Evolutionary conservation across 1,140 invertebrate species (phyloP).

Genomic region (Drosophila chauvacae): DNA sequence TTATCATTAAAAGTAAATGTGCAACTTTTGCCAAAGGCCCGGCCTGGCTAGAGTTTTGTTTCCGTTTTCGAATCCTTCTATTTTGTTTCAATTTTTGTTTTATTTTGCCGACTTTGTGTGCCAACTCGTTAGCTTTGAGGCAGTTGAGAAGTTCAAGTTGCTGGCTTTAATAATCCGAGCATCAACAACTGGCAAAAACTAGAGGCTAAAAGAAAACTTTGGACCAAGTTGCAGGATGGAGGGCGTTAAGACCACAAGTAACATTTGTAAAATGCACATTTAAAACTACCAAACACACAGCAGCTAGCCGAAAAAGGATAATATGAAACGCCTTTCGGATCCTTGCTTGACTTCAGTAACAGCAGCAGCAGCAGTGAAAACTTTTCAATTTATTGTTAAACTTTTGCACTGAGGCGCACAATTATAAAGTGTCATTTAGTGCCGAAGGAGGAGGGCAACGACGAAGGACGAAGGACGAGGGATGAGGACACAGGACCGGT

Average conservation of each 20-base stretch:
- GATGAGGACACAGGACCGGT: conserved; percentile 24
- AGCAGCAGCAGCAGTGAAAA: conserved; percentile 67
- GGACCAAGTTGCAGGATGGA: conserved; percentile 46
- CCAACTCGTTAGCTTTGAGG: conserved; percentile 69
- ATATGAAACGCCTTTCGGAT: conserved; percentile 72
- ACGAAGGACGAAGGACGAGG: background rate
- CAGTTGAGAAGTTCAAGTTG: conserved; percentile 62
- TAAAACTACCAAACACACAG: conserved; percentile 67
- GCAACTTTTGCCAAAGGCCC: conserved; percentile 39
- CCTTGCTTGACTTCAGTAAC: conserved; percentile 64
- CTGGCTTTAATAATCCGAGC: conserved; percentile 74
- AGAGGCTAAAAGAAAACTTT: conserved; percentile 72
- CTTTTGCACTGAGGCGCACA: conserved; percentile 81
- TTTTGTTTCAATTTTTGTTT: conserved; percentile 7
- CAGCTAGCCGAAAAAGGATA: conserved; percentile 73
- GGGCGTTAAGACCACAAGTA: conserved; percentile 78
- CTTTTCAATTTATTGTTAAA: conserved; percentile 84
- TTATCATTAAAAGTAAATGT: conserved; percentile 54
- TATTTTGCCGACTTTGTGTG: conserved; percentile 33
- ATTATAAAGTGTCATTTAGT: conserved; percentile 84
- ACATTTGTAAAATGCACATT: conserved; percentile 83
- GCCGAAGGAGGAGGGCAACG: conserved; percentile 11
- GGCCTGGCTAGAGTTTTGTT: conserved; percentile 27
- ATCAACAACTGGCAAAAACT: conserved; percentile 62
- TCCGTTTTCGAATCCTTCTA: conserved; percentile 34